Percentiles rank a stretch among this genome's conserved stretches.
These are phyloP conservation scores for Pristionchus mayeri DNA, from an alignment of 2,888 invertebrate genomes.

Conservation along the genomic window DNA sequence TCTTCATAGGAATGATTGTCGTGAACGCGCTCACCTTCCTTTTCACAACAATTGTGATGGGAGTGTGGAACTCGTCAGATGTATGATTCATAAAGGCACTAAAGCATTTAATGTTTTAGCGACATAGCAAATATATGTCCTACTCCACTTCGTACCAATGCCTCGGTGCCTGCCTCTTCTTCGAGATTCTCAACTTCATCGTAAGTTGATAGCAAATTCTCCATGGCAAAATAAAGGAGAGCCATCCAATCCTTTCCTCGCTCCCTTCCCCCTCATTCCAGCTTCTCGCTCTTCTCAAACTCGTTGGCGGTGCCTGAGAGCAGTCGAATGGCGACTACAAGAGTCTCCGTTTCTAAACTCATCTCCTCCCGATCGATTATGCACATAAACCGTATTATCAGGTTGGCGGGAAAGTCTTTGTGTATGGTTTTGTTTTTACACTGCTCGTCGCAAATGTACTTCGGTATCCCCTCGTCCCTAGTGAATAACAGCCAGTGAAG, in stretches of 20 bases:
- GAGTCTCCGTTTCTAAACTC: slow-evolving; percentile 10
- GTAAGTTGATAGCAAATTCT: background rate
- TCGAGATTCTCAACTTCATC: slow-evolving; percentile 33
- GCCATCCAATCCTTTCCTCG: background rate
- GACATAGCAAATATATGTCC: background rate
- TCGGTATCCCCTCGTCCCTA: too few relatives aligned
- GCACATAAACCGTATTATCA: background rate
- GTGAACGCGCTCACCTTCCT: background rate
- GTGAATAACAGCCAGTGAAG: too few relatives aligned
- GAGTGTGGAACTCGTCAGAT: background rate
- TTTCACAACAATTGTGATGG: background rate
- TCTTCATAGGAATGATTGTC: background rate
- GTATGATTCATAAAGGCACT: background rate
- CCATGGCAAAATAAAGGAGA: too few relatives aligned
- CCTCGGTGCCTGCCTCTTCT: slow-evolving; percentile 23
- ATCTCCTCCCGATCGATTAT: slow-evolving; percentile 3
- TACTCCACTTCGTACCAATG: background rate
- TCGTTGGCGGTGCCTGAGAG: background rate
- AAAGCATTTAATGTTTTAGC: background rate
- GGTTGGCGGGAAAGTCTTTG: too few relatives aligned
- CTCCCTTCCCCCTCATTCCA: background rate
- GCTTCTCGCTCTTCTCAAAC: background rate
- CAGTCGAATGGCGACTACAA: background rate
- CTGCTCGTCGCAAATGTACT: too few relatives aligned
- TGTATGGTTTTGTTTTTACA: too few relatives aligned